phyloP scores from a whole-genome alignment of 2,797 vertebrate genomes.

The Prionace glauca region DNA sequence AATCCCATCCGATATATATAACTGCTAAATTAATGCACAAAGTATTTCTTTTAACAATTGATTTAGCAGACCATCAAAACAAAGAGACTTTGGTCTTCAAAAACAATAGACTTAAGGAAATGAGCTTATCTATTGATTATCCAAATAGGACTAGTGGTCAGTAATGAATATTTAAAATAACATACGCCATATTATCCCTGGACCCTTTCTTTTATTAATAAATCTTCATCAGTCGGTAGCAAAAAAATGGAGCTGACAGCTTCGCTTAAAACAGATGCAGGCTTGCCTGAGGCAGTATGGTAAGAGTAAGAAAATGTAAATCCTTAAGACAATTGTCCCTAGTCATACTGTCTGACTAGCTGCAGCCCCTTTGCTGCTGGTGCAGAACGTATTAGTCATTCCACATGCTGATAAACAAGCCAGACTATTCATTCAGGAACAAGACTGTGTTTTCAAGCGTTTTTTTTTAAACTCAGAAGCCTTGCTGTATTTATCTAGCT shows the following conservation, averaged over 20 bases:
- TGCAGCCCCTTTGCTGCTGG: slow-evolving; percentile 32
- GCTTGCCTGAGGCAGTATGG: slow-evolving; percentile 44
- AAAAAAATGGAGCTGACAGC: slow-evolving; percentile 44
- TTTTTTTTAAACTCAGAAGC: not conserved
- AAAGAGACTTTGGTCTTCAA: not conserved
- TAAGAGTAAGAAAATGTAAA: slow-evolving; percentile 34
- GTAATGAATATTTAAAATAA: slow-evolving; percentile 51
- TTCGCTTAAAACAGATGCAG: slow-evolving; percentile 45
- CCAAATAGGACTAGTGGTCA: slow-evolving; percentile 50
- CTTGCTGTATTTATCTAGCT: not conserved
- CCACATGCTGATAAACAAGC: slow-evolving; percentile 8
- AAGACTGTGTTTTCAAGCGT: not conserved
- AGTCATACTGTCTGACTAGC: slow-evolving; percentile 39
- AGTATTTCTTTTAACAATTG: not conserved
- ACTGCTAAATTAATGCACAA: not conserved
- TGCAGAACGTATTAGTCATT: not conserved
- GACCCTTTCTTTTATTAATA: slow-evolving; percentile 46
- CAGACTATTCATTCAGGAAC: not conserved
- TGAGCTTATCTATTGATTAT: slow-evolving; percentile 49
- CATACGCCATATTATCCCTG: slow-evolving; percentile 48
- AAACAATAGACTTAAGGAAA: slow-evolving; percentile 47
- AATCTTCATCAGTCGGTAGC: slow-evolving; percentile 49
- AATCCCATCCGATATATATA: not conserved
- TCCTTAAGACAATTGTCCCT: slow-evolving; percentile 40
- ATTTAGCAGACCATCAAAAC: not conserved